These are phyloP conservation scores for Eira barbara DNA, from an alignment of 2,113 vertebrate genomes.

Conservation along the genomic window DNA sequence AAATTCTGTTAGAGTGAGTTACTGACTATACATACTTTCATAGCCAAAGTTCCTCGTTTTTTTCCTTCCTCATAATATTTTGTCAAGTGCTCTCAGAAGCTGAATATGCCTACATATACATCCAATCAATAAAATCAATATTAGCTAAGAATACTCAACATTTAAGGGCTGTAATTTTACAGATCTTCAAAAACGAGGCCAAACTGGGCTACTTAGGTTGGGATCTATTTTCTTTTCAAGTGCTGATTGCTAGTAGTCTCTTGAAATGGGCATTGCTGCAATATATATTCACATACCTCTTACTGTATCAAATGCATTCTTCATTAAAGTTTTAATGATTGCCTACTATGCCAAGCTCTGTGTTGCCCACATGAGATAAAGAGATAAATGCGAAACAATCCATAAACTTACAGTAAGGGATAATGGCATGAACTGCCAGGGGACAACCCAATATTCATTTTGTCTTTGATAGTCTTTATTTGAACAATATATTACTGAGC, in stretches of 20 bases:
- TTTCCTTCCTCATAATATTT: background rate
- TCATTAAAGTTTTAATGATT: background rate
- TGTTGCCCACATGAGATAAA: background rate
- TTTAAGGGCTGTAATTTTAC: background rate
- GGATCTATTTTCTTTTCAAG: background rate
- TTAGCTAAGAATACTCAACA: background rate
- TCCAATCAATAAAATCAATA: background rate
- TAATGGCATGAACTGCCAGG: background rate
- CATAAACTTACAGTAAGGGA: background rate
- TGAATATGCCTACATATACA: background rate
- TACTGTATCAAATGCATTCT: background rate
- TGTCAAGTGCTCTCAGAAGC: background rate
- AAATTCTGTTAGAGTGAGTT: background rate
- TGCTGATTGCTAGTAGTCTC: background rate
- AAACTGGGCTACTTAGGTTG: background rate
- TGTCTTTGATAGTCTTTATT: background rate
- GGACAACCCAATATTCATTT: background rate
- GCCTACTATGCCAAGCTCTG: background rate
- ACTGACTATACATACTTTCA: background rate
- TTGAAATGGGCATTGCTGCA: background rate
- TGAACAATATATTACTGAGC: background rate
- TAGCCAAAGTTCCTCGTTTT: background rate
- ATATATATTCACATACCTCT: background rate
- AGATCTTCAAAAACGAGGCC: background rate
- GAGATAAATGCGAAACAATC: background rate